Base-by-base conservation (phyloP, 2,888 invertebrate species). In the Abrostola triplasia region DNA sequence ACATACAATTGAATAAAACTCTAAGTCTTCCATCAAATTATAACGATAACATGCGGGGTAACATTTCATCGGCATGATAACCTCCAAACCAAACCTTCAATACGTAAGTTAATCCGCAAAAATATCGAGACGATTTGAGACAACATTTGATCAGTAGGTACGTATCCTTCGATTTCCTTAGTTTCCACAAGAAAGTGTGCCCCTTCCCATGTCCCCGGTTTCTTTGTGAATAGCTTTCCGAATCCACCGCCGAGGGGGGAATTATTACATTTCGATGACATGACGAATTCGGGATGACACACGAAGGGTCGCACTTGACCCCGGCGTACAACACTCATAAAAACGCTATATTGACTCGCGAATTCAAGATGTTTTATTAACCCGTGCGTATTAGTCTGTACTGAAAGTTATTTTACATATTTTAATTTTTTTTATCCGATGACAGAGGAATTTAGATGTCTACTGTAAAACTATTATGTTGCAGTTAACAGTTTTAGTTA, bases 251-350 rank as follows among this genome's bases (percentile, higher is more conserved):
- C 81, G 83, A 82, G 79, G 84, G 90, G 90, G 90, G 88, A 89
- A 90, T 92, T 93, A 94, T 92, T 92, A 89, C 92, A 89, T 92
- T 93, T 92, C 89, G 92, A 93, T 94, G 93, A 94, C 93, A 92
- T 86, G 91, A 89, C 90, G 90, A 91, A 93, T 92, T 89, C 85
- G 80, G 88, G 89, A 90, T 88, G 91, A 88, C 89, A 87, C 80
- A 73, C 76, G 80, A 81, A 82, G 79, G 84, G 84, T 77, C 79
- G 64, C 82, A 82, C 88, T 90, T 90, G 89, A 90, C 90, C 24
- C 90, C 80, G 76, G 59, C 71, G 66, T 63, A 67, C 71, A 77
- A 73, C 37, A 56, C 53, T 50, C 65, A 74, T 79, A 80, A 77
- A 76, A 80, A 56, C 50, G 68, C 53, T 58, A 76, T 69, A 74